Conservation (phyloP, 2,888 invertebrate species). For the Amitus sp. region DNA sequence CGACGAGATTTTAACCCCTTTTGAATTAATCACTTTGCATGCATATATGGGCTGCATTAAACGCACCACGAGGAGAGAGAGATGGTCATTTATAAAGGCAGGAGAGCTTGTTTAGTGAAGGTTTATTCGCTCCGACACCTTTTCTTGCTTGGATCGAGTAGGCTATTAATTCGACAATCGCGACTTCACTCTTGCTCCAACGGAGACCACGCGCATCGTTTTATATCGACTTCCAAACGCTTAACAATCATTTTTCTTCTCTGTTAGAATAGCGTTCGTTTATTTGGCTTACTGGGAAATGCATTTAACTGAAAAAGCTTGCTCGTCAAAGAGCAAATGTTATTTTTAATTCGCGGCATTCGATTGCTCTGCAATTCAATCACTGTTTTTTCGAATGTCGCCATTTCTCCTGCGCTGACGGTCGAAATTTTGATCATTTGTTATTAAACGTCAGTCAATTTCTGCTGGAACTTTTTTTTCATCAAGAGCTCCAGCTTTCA, state of each 20-base stretch:
- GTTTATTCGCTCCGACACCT: slow-evolving; percentile 61
- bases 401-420: not conserved
- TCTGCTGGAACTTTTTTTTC: not conserved
- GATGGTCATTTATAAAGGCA: slow-evolving; percentile 61
- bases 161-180: slow-evolving; percentile 63
- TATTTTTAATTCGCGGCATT: not conserved
- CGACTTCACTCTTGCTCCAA: slow-evolving; percentile 34
- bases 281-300: too few relatives aligned
- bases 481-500: not conserved
- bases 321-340: not conserved
- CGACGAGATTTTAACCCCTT: slow-evolving; percentile 60
- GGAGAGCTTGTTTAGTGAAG: slow-evolving; percentile 61
- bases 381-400: slow-evolving; percentile 1
- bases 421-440: slow-evolving; percentile 1
- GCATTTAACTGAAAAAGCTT: not conserved
- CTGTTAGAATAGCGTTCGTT: too few relatives aligned
- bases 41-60: slow-evolving; percentile 64
- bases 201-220: too few relatives aligned
- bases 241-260: too few relatives aligned
- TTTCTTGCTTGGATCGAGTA: slow-evolving; percentile 47
- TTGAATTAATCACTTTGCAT: slow-evolving; percentile 64
- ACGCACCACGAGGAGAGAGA: slow-evolving; percentile 42
- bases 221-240: too few relatives aligned
- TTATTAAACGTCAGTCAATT: slow-evolving; percentile 4
- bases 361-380: not conserved